These are phyloP conservation scores for Beris chalybata DNA, from an alignment of 2,888 invertebrate species.

Conservation along the genomic window DNA sequence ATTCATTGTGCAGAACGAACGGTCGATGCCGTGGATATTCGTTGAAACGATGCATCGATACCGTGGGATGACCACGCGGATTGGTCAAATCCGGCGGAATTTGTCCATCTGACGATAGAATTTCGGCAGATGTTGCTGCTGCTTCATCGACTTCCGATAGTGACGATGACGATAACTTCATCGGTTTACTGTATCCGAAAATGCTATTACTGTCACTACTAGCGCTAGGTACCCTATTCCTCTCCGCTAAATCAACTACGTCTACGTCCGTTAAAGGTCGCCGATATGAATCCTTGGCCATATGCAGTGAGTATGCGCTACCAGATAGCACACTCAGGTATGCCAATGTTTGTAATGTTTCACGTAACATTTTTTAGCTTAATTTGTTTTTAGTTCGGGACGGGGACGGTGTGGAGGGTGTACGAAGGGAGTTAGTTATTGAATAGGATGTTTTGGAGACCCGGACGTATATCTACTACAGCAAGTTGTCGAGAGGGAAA, in stretches of 20 bases:
- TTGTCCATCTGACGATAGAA: too few species aligned
- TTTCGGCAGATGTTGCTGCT: too few species aligned
- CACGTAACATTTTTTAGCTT: conserved; percentile 38
- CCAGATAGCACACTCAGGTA: conserved; percentile 38
- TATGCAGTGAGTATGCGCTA: conserved; percentile 38
- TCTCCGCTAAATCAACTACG: conserved; percentile 29
- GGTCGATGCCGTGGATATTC: conserved; percentile 2
- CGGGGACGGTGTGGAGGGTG: too few species aligned
- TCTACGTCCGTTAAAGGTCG: conserved; percentile 37
- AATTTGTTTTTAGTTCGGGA: too few species aligned
- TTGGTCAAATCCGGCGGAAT: neutral
- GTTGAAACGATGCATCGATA: conserved; percentile 19
- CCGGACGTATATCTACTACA: too few species aligned
- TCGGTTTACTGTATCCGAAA: conserved; percentile 11
- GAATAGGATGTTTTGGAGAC: too few species aligned
- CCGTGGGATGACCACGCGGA: neutral
- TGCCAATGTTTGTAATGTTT: conserved; percentile 39
- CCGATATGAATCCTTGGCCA: conserved; percentile 38
- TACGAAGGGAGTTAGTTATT: too few species aligned
- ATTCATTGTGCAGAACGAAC: too few species aligned
- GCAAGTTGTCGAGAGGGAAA: too few species aligned
- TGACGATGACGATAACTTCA: neutral
- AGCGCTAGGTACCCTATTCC: conserved; percentile 19
- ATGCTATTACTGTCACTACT: conserved; percentile 18
- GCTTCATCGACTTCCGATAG: neutral